These are phyloP conservation scores for Bhutanitis thaidina DNA, from an alignment of 2,888 invertebrate genomes.

Conservation along the genomic window DNA sequence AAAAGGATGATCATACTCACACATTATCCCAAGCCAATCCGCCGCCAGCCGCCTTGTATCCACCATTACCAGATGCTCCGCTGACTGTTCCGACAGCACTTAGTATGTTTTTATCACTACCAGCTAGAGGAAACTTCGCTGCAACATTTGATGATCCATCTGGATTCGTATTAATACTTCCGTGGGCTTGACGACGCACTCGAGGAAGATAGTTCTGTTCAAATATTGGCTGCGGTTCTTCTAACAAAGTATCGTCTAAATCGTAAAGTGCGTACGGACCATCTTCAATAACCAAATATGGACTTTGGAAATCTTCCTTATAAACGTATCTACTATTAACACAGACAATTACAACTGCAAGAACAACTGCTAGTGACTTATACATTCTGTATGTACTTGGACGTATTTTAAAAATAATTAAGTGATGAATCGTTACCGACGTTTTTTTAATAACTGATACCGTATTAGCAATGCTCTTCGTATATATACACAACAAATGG, in stretches of 20 bases:
- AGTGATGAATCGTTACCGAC: neutral
- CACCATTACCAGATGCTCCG: conserved; percentile 26
- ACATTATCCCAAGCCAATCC: conserved; percentile 37
- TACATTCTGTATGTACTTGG: neutral
- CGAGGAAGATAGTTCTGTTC: neutral
- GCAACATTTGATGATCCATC: conserved; percentile 30
- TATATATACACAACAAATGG: neutral
- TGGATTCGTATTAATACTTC: conserved; percentile 28
- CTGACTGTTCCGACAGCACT: conserved; percentile 28
- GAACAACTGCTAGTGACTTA: neutral
- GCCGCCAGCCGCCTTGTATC: conserved; percentile 30
- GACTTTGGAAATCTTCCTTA: neutral
- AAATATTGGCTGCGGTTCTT: conserved; percentile 23
- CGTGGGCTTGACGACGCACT: conserved; percentile 28
- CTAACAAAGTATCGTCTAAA: conserved; percentile 24
- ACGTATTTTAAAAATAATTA: neutral
- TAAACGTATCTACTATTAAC: neutral
- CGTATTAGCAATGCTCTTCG: neutral
- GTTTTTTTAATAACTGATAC: neutral
- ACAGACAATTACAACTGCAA: neutral
- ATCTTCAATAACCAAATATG: conserved; percentile 2
- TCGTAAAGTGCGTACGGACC: conserved; percentile 9
- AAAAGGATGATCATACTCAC: conserved; percentile 37
- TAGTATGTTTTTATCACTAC: conserved; percentile 27
- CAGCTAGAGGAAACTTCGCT: conserved; percentile 28